Evolutionary conservation across 1,140 invertebrate genomes (phyloP), one percentile per base, ranked within the genome.

Genomic region (Telenomus remus): DNA sequence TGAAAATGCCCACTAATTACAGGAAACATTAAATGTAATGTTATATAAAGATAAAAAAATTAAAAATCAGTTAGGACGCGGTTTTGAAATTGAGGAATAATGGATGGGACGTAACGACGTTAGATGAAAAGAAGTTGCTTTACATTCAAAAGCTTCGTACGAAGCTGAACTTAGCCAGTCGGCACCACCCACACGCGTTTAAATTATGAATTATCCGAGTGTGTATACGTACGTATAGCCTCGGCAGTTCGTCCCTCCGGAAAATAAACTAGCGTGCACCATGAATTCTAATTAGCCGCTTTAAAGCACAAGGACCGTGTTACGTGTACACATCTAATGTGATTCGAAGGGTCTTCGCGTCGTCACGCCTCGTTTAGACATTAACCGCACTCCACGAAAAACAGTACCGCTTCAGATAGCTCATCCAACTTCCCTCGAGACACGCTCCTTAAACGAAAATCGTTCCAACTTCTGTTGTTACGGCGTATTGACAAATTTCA

Each of bases 241-340:
- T 55, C 63, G 27, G 57, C 46, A 59, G 46, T 56, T 57, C 66
- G 79, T 81, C 82, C 78, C 79, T 81, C 72, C 46, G 79, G 74
- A 83, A 82, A 83, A 70, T 80, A 80, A 27, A 80, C 78, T 74
- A 78, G 73, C 72, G 72, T 61, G 78, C 60, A 74, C 77, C 79
- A 78, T 85, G 81, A 85, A 85, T 85, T 69, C 71, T 80, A 79
- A 86, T 86, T 84, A 84, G 64, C 66, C 59, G 59, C 57, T 81
- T 81, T 69, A 63, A 80, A 80, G 73, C 61, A 63, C 42, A 44
- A 69, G 61, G 73, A 59, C 57, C 48, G 37, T 48, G 72, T 68
- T 74, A 68, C 63, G 49, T 47, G 50, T 64, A 44, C 59, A 48
- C 42, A 60, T 66, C 69, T 73, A 54, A 70, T 61, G 56, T 69